Evolutionary conservation across 2,888 invertebrate species (phyloP).

Genomic region (Pemphredon lugubris): DNA sequence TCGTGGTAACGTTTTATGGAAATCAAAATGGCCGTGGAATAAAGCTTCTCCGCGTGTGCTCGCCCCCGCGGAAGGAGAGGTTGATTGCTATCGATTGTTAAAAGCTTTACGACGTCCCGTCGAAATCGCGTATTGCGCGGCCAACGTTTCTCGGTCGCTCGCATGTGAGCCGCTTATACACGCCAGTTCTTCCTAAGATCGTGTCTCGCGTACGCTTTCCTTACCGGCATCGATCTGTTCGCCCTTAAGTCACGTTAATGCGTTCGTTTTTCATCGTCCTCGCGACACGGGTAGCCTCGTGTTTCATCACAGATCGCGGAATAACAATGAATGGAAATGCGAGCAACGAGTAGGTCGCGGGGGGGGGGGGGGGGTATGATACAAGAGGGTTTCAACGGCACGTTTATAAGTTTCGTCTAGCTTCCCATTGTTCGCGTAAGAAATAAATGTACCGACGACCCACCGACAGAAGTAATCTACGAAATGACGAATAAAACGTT

Average conservation of each 20-base stretch:
- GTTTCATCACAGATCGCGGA: slow-evolving; percentile 42
- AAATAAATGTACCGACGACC: too few species aligned
- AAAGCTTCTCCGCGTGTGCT: too few species aligned
- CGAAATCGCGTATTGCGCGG: too few species aligned
- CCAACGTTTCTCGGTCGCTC: too few species aligned
- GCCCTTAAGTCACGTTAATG: slow-evolving; percentile 57
- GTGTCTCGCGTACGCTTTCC: slow-evolving; percentile 60
- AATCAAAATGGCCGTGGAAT: too few species aligned
- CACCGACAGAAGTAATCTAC: too few species aligned
- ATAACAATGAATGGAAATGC: slow-evolving; percentile 55
- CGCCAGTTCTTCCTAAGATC: slow-evolving; percentile 67
- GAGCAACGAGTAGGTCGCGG: slow-evolving; percentile 22
- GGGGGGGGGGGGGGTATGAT: slow-evolving; percentile 27
- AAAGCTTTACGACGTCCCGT: too few species aligned
- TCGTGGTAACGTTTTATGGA: too few species aligned
- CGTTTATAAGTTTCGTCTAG: slow-evolving; percentile 35
- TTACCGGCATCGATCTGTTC: slow-evolving; percentile 61
- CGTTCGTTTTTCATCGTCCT: slow-evolving; percentile 66
- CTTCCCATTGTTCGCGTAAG: too few species aligned
- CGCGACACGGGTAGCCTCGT: slow-evolving; percentile 43
- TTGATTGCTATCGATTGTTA: too few species aligned
- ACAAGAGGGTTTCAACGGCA: slow-evolving; percentile 32
- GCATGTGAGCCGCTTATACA: slow-evolving; percentile 60
- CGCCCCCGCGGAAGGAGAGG: too few species aligned
- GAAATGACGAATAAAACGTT: too few species aligned